Percentiles rank a stretch among this genome's conserved stretches.
Evolutionary conservation across 1,140 invertebrate species (phyloP).

Genomic region (Drosophila nasuta): DNA sequence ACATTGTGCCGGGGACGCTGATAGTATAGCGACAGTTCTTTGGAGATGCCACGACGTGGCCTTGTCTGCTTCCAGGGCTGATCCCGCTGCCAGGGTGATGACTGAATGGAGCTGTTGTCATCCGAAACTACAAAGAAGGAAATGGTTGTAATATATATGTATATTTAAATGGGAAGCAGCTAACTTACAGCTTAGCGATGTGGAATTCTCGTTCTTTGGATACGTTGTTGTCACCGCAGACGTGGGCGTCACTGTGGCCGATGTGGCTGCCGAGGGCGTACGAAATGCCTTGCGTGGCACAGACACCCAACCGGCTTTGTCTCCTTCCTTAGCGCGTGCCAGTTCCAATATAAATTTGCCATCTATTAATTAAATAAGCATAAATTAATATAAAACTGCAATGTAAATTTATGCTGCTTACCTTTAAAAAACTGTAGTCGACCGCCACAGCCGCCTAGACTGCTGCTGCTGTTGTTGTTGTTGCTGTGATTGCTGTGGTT

Average conservation of each 20-base stretch:
- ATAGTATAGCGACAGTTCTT: constrained; percentile 91
- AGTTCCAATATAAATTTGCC: constrained; percentile 95
- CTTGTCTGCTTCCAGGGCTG: constrained; percentile 93
- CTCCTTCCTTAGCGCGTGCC: constrained; percentile 92
- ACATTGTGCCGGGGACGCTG: constrained; percentile 87
- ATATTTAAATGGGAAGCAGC: no score
- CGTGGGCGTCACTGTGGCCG: constrained; percentile 86
- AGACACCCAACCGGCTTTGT: constrained; percentile 93
- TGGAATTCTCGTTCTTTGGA: constrained; percentile 81
- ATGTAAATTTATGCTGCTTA: constrained; percentile 50
- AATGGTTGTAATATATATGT: no score
- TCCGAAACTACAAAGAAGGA: constrained; percentile 88
- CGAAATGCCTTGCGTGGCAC: constrained; percentile 94
- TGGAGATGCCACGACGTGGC: constrained; percentile 90
- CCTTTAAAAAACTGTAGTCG: constrained; percentile 87
- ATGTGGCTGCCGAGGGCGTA: constrained; percentile 87
- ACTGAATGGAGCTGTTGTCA: constrained; percentile 94
- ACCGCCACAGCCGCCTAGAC: constrained; percentile 76
- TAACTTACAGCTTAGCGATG: constrained; percentile 85
- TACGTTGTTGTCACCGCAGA: constrained; percentile 85
- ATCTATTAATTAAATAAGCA: constrained; percentile 86
- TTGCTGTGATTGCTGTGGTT: constrained; percentile 48
- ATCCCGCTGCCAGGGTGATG: constrained; percentile 94
- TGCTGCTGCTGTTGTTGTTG: constrained; percentile 35
- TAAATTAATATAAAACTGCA: not conserved